phyloP scores from a whole-genome alignment of 2,888 invertebrate genomes.

The Conistra vaccinii region DNA sequence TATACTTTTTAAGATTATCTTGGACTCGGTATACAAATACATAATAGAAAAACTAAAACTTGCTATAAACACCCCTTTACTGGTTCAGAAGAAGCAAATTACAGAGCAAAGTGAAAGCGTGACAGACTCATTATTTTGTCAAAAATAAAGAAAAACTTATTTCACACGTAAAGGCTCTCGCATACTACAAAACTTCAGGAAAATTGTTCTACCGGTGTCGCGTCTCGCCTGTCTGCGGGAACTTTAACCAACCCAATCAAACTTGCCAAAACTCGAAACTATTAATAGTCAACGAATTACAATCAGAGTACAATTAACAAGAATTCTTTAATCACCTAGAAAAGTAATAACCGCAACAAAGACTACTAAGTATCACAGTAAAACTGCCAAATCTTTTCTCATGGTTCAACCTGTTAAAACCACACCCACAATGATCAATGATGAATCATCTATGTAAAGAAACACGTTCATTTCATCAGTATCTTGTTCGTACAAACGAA shows the following conservation, averaged over 20 bases:
- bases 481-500: conserved; percentile 14
- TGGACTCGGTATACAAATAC: no score
- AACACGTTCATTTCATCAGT: conserved; percentile 65
- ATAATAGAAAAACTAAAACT: background rate
- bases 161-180: no score
- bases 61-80: background rate
- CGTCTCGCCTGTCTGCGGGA: no score
- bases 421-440: conserved; percentile 55
- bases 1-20: background rate
- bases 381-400: conserved; percentile 5
- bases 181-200: no score
- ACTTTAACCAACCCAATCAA: background rate
- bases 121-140: no score
- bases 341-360: background rate
- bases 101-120: background rate
- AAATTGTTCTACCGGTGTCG: no score
- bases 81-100: background rate
- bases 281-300: conserved; percentile 12
- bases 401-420: conserved; percentile 19
- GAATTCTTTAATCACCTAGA: conserved; percentile 1
- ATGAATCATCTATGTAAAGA: conserved; percentile 65
- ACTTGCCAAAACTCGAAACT: background rate
- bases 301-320: background rate
- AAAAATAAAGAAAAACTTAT: background rate
- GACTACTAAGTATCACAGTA: conserved; percentile 13